Conservation (phyloP, 2,888 invertebrate genomes). For the Lypha dubia region DNA sequence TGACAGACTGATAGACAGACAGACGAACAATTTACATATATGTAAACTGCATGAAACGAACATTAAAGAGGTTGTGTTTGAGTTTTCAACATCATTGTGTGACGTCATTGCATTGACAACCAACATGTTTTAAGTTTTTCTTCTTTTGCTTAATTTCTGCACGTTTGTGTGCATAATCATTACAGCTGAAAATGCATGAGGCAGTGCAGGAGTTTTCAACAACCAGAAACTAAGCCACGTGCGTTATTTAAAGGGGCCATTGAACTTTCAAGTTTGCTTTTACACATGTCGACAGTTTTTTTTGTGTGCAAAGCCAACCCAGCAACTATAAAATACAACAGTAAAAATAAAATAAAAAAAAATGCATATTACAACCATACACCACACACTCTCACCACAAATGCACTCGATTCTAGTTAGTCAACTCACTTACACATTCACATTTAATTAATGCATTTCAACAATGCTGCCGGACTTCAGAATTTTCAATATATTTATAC, state of each 20-base stretch:
- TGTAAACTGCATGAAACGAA: constrained; percentile 32
- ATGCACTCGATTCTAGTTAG: constrained; percentile 14
- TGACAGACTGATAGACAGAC: not conserved
- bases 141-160: constrained; percentile 3
- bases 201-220: constrained; percentile 78
- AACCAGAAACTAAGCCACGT: constrained; percentile 75
- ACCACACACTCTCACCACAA: constrained; percentile 18
- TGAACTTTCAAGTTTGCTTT: constrained; percentile 76
- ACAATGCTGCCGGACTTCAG: not conserved
- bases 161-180: constrained; percentile 33
- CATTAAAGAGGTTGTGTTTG: constrained; percentile 75
- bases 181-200: constrained; percentile 74
- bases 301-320: not conserved
- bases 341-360: constrained; percentile 36
- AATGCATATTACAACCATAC: constrained; percentile 18
- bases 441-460: constrained; percentile 47
- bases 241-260: constrained; percentile 76
- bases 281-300: constrained; percentile 66
- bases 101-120: constrained; percentile 42
- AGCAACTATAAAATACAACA: constrained; percentile 55
- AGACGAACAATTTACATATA: constrained; percentile 3
- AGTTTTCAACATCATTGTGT: constrained; percentile 77
- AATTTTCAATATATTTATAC: not conserved
- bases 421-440: constrained; percentile 16
- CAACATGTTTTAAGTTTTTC: constrained; percentile 26